Evolutionary conservation across 1,140 invertebrate genomes (phyloP).

Genomic region (Drosophila truncata): DNA sequence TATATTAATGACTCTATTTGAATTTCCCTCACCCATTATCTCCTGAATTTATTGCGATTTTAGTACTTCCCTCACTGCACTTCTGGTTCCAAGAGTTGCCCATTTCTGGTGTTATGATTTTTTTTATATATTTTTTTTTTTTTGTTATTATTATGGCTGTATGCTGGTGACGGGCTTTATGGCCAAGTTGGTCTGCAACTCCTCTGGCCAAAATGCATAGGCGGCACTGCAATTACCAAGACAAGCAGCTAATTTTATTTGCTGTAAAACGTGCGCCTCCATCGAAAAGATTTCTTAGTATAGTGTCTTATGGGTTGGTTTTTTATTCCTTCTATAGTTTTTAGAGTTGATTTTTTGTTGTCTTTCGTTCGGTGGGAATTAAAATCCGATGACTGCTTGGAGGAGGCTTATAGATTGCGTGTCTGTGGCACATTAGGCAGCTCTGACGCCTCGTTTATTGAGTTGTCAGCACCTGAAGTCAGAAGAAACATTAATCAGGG

Average conservation of each 20-base stretch:
- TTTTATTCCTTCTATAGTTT: slow-evolving; percentile 13
- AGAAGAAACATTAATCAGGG: slow-evolving; percentile 62
- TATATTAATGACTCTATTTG: neutral
- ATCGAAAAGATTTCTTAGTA: slow-evolving; percentile 30
- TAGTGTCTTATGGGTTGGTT: slow-evolving; percentile 16
- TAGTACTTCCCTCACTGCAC: neutral
- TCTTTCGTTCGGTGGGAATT: slow-evolving; percentile 58
- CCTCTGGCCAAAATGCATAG: slow-evolving; percentile 26
- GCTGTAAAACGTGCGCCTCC: slow-evolving; percentile 73
- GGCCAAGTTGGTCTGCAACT: slow-evolving; percentile 43
- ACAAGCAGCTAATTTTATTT: slow-evolving; percentile 81
- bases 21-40: neutral
- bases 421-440: slow-evolving; percentile 57
- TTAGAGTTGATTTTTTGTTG: slow-evolving; percentile 21
- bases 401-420: slow-evolving; percentile 53
- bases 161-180: slow-evolving; percentile 52
- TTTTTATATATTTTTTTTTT: neutral
- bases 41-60: neutral
- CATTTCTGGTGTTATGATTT: slow-evolving; percentile 22
- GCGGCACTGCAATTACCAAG: slow-evolving; percentile 69
- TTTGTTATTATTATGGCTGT: slow-evolving; percentile 12
- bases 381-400: slow-evolving; percentile 53
- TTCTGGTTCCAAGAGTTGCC: slow-evolving; percentile 7
- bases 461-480: slow-evolving; percentile 62
- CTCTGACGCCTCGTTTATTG: slow-evolving; percentile 54